A percentile compares a stretch with the other conserved stretches of the same genome.
phyloP scores from a whole-genome alignment of 2,113 vertebrate genomes.

The Mohoua ochrocephala region DNA sequence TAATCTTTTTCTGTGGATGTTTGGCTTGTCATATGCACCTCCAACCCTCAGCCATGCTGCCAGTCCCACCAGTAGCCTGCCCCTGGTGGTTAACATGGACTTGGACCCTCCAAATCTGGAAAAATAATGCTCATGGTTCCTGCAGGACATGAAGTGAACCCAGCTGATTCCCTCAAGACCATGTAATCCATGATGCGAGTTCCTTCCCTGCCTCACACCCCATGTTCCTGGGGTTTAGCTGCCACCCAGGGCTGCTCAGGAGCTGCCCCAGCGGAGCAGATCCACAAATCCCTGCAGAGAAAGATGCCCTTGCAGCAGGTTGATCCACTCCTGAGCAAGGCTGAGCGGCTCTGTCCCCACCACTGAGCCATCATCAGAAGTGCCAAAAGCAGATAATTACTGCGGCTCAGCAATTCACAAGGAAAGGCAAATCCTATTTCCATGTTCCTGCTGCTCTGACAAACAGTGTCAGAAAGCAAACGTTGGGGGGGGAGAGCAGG shows the following conservation, averaged over 20 bases:
- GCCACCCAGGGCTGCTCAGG: background rate
- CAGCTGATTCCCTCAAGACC: background rate
- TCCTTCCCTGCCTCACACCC: background rate
- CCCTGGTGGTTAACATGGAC: too few relatives aligned
- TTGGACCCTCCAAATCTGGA: background rate
- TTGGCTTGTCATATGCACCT: background rate
- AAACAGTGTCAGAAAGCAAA: conserved; percentile 50
- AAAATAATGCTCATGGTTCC: background rate
- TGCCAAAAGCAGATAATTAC: conserved; percentile 45
- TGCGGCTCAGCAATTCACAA: conserved; percentile 5
- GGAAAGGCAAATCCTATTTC: conserved; percentile 56
- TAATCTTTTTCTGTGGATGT: background rate
- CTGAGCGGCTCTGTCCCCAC: background rate
- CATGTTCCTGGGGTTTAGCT: background rate
- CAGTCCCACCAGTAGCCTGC: background rate
- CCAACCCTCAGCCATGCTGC: background rate
- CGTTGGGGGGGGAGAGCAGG: background rate
- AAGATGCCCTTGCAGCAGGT: background rate
- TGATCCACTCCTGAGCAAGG: background rate
- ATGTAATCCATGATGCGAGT: background rate
- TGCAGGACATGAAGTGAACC: background rate
- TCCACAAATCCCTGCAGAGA: background rate
- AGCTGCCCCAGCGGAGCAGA: background rate
- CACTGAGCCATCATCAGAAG: conserved; percentile 11
- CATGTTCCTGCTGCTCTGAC: conserved; percentile 44